Conservation (phyloP, 2,888 invertebrate species). For the Melanchra persicariae region DNA sequence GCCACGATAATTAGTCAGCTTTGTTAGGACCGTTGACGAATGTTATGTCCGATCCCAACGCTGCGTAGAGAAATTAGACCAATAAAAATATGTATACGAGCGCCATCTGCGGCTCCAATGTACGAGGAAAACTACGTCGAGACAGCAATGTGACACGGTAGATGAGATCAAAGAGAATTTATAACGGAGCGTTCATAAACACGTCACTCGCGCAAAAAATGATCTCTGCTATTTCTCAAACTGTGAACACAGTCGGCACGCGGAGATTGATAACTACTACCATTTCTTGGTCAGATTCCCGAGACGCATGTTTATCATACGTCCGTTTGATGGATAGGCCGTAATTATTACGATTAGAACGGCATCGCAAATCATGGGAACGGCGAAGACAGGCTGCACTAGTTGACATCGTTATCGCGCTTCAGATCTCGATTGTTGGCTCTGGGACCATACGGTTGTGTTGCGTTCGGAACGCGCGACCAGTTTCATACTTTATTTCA, state of each 20-base stretch:
- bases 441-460: slow-evolving; percentile 77
- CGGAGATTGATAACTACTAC: slow-evolving; percentile 81
- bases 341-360: slow-evolving; percentile 90
- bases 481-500: slow-evolving; percentile 86
- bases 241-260: slow-evolving; percentile 72
- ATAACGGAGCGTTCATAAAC: slow-evolving; percentile 86
- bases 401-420: slow-evolving; percentile 87
- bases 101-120: slow-evolving; percentile 71
- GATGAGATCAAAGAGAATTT: slow-evolving; percentile 87
- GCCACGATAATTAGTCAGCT: slow-evolving; percentile 91
- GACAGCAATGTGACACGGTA: slow-evolving; percentile 78
- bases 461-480: slow-evolving; percentile 69
- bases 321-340: slow-evolving; percentile 87
- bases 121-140: slow-evolving; percentile 69
- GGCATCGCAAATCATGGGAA: slow-evolving; percentile 90
- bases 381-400: slow-evolving; percentile 85
- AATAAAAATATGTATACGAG: slow-evolving; percentile 79
- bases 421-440: slow-evolving; percentile 88
- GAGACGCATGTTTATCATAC: slow-evolving; percentile 84
- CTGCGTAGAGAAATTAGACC: slow-evolving; percentile 76
- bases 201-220: slow-evolving; percentile 86
- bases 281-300: slow-evolving; percentile 78
- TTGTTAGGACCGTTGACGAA: slow-evolving; percentile 88
- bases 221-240: slow-evolving; percentile 88
- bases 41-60: slow-evolving; percentile 76